Percentiles rank a stretch among this genome's conserved stretches.
Conservation (phyloP, 2,888 invertebrate species). For the Pardosa pseudoannulata region DNA sequence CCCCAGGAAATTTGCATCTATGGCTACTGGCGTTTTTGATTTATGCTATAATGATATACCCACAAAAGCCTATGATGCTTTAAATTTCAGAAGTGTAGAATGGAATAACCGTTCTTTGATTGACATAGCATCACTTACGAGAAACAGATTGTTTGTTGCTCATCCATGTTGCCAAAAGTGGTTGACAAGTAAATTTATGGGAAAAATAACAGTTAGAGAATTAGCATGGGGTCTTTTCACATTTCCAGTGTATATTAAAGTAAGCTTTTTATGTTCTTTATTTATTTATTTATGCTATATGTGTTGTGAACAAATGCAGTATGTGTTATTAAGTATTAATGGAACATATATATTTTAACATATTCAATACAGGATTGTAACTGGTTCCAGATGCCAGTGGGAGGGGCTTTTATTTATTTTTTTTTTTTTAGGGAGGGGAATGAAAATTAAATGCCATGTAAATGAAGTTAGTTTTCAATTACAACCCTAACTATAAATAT, state of each 20-base stretch:
- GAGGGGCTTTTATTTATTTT: no score
- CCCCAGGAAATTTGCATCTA: conserved; percentile 74
- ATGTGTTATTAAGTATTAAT: no score
- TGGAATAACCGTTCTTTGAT: conserved; percentile 77
- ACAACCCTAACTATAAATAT: no score
- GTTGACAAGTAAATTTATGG: conserved; percentile 78
- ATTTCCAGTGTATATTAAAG: conserved; percentile 77
- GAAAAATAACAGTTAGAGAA: conserved; percentile 77
- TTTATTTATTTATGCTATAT: no score
- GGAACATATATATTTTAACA: no score
- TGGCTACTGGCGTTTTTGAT: conserved; percentile 76
- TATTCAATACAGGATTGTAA: no score
- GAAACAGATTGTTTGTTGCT: conserved; percentile 78
- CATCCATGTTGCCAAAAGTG: conserved; percentile 80
- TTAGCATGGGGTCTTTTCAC: conserved; percentile 76
- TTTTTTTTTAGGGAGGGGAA: no score
- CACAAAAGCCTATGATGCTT: conserved; percentile 76
- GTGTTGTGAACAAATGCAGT: no score
- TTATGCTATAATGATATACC: conserved; percentile 76
- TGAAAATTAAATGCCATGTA: no score
- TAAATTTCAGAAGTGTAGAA: conserved; percentile 76
- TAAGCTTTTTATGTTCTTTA: conserved; percentile 55
- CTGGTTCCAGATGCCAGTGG: no score
- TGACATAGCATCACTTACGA: conserved; percentile 77
- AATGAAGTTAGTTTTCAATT: no score